Conservation (phyloP, 2,888 invertebrate species). For the Thecocarcelia acutangulata region DNA sequence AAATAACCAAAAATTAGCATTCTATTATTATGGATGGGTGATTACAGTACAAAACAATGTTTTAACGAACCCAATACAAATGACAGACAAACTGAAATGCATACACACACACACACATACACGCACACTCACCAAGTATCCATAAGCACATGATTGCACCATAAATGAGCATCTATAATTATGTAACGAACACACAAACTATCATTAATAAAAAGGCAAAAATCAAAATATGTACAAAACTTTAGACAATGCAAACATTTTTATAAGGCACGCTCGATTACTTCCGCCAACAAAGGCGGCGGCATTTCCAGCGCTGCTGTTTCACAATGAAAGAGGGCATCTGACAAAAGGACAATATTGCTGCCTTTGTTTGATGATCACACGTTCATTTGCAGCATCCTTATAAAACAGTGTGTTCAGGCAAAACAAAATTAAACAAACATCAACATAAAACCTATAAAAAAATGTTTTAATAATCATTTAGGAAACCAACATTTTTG, state of each 20-base stretch:
- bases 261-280: conserved; percentile 48
- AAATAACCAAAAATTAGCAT: conserved; percentile 75
- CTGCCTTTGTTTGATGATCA: conserved; percentile 49
- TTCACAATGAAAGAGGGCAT: conserved; percentile 30
- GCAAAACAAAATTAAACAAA: conserved; percentile 38
- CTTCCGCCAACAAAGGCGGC: conserved; percentile 47
- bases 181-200: conserved; percentile 20
- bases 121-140: background rate
- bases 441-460: conserved; percentile 43
- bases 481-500: conserved; percentile 20
- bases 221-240: conserved; percentile 38
- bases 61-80: conserved; percentile 68
- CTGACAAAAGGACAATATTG: conserved; percentile 48
- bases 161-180: background rate
- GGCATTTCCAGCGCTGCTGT: conserved; percentile 17
- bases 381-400: conserved; percentile 45
- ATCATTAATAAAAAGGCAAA: conserved; percentile 56
- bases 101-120: background rate
- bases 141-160: background rate
- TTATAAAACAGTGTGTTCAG: conserved; percentile 22
- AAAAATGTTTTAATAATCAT: conserved; percentile 49
- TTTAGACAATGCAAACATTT: conserved; percentile 26
- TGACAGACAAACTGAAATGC: conserved; percentile 26
- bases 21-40: conserved; percentile 71
- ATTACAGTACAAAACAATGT: conserved; percentile 51